Base-by-base conservation (phyloP, 92 coral and sea anemone genomes). In the Parazoanthus atlanticus region DNA sequence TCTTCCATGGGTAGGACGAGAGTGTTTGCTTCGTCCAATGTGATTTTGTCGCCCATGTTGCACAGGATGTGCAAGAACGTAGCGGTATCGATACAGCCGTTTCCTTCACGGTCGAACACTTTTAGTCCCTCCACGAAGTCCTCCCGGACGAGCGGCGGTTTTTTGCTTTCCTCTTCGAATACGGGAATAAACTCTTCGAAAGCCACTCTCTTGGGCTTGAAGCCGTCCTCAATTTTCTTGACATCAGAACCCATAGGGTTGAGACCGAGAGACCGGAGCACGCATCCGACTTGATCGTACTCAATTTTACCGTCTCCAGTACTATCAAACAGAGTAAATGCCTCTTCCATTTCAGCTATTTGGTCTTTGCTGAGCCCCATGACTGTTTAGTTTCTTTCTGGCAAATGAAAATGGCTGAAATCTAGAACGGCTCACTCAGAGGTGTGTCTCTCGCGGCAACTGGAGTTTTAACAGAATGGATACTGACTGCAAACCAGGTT, bases 61-160 rank as follows among this genome's bases (percentile, higher is more conserved):
- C 97, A 93, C 75, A 96, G 91, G 76, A 96, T 85, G 25, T 94
- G 98, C 13, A 96, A 85, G 80, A 96, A 85, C 8, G 95, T 93
- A 0, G 94, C 98, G 3, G 93, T 94, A 88, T 94, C 98, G 25
- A 96, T 96, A 17, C 90, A 91, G 16, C 99, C 99, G 25, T 94
- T 88, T 12, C 96, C 96, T 41, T 96, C 99, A 28, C 96, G 99
- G 85, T 96, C 99, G 81, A 95, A 96, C 17, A 95, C 95, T 81
- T 95, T 96, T 86, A 96, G 94, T 10, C 94, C 99, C 88, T 96
- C 99, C 38, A 96, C 88, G 90, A 96, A 96, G 52, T 94, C 99
- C 72, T 93, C 99, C 19, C 94, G 82, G 65, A 91, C 98, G 19
- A 96, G 93, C 8, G 94, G 94, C 3, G 94, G 92, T 72, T 93